These are phyloP conservation scores for Cordilura impudica DNA, from an alignment of 2,888 invertebrate species.

Conservation along the genomic window DNA sequence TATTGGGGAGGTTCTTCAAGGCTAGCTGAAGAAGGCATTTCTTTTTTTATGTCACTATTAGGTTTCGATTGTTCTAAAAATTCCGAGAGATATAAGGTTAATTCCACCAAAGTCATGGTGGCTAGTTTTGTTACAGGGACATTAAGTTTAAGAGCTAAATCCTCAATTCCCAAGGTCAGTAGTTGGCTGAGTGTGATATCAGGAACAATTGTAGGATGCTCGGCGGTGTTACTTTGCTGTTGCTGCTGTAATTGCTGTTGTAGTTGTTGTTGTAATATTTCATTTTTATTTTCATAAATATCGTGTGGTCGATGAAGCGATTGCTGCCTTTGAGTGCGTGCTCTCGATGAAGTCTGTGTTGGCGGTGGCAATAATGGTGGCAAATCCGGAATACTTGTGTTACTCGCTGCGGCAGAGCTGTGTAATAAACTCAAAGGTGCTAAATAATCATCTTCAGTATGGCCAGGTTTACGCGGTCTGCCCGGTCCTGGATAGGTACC, in stretches of 20 bases:
- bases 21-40: constrained; percentile 63
- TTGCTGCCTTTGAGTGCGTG: constrained; percentile 71
- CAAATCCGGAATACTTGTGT: constrained; percentile 65
- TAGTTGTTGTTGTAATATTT: constrained; percentile 68
- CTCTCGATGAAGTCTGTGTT: constrained; percentile 68
- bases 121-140: constrained; percentile 89
- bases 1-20: constrained; percentile 28
- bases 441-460: constrained; percentile 84
- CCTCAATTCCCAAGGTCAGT: constrained; percentile 88
- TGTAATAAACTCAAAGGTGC: constrained; percentile 80
- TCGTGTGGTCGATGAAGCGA: constrained; percentile 69
- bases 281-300: constrained; percentile 76
- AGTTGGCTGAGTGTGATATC: constrained; percentile 91
- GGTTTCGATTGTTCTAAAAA: constrained; percentile 78
- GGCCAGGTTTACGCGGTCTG: constrained; percentile 80
- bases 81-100: constrained; percentile 87
- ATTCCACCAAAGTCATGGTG: constrained; percentile 91
- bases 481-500: constrained; percentile 78
- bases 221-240: constrained; percentile 23
- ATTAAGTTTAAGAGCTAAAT: constrained; percentile 85
- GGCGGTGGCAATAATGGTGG: constrained; percentile 80
- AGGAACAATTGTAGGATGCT: constrained; percentile 68
- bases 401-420: neutral
- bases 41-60: constrained; percentile 42
- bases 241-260: constrained; percentile 53